Base-by-base conservation (phyloP, 2,888 invertebrate species). In the Gryllus longicercus region DNA sequence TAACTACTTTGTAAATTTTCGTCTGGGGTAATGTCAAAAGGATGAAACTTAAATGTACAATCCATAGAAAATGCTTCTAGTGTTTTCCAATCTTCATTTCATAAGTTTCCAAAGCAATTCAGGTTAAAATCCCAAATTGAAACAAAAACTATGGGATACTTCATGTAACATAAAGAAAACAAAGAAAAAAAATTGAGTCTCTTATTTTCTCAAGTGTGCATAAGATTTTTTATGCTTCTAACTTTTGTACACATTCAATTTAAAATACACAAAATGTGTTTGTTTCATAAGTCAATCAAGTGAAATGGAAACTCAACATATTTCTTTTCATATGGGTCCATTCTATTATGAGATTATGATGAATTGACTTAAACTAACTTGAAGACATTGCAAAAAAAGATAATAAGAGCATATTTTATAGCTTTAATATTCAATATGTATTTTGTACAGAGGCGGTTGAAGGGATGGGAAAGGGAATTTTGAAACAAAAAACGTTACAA, bases 201-300 rank as follows among this genome's bases (percentile, higher is more conserved):
- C 63, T 63, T 63, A 63, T 63, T 63, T 63, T 63, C 63, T 63
- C 63, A 63, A n/a, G n/a, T 63, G 63, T 63, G 63, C 63, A n/a
- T 63, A 63, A 63, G n/a, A 63, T 14, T 63, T 63, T 63, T 63
- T 63, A 63, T 18, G 63, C 63, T 63, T 63, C 63, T n/a, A 63
- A 63, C 63, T 63, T 63, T 63, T 63, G 63, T 63, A 63, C 63
- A 63, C 63, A 63, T 63, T 63, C 63, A 63, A 63, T 63, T 63
- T 18, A 63, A 63, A 63, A n/a, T 63, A 63, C 63, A 63, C 63
- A 63, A 63, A 38, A 63, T 63, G n/a, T n/a, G 63, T 63, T 63
- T 63, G 63, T n/a, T 63, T 63, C 63, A 63, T n/a, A 63, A 63
- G 63, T 63, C 63, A 63, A 63, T 63, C 63, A 63, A 63, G 12